Evolutionary conservation across 2,113 vertebrate species (phyloP), one percentile per base, ranked within the genome.

Genomic region (Riparia riparia): DNA sequence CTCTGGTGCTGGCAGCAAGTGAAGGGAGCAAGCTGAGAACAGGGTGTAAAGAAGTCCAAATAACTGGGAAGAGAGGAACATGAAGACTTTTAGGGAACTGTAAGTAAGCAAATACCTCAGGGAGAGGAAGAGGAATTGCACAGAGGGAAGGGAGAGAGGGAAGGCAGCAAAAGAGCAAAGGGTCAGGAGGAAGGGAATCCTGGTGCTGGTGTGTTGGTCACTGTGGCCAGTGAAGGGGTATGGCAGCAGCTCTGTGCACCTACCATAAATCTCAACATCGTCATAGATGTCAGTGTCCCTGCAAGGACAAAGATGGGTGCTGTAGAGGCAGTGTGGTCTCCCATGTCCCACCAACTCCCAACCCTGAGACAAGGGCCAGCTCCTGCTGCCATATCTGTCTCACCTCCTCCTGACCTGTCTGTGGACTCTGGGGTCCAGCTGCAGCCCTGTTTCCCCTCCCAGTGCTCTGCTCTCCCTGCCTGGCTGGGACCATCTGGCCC

Each of bases 281-380:
- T 99, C 98, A 29, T 99, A 99, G 94, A 99, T 97, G 57, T 98
- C 98, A 66, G 97, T 90, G 93, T 99, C 98, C 96, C 98, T 99
- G 96, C 4, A 76, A 96, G 44, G 9, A 93, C 77, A 61, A 76
- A 74, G 72, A 85, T 0, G 0, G 17, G 8, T 42, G 37, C 41
- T 60, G 50, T 86, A 49, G 69, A 49, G 69, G 60, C 77, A 54
- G 24, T 8, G 32, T 44, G 21, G 15, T 26, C 17, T 53, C 68
- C 66, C 45, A 3, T 6, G 69, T 77, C 44, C 72, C 47, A 39
- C 20, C 1, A 1, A 53, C 32, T 58, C 47, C 25, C 2, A 1
- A 12, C 0, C 2, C 41, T 1, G 1, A 82, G 34, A 41, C 53
- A 50, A 86, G 54, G 32, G 25, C 22, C n/a, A 73, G 32, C 39